A percentile compares a stretch with the other conserved stretches of the same genome.
These are phyloP conservation scores for Neoaliturus tenellus DNA, from an alignment of 2,888 invertebrate genomes.

Conservation along the genomic window DNA sequence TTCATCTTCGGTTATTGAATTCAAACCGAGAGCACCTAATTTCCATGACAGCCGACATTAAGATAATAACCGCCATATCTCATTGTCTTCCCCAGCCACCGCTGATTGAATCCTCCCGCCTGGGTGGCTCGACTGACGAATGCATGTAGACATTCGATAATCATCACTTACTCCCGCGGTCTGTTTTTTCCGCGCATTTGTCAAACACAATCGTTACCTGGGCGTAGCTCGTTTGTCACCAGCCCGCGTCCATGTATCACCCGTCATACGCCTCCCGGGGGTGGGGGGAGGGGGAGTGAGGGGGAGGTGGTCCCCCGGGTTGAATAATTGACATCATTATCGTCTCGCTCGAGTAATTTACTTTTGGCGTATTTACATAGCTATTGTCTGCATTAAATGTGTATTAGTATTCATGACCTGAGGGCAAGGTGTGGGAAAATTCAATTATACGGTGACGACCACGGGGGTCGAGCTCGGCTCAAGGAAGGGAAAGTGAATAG, in stretches of 20 bases:
- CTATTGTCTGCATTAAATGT: constrained; percentile 23
- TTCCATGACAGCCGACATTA: constrained; percentile 21
- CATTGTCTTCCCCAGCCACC: neutral
- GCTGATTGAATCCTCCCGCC: constrained; percentile 24
- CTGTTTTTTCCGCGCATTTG: neutral
- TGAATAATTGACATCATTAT: constrained; percentile 38
- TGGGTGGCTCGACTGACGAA: neutral
- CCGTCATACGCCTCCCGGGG: neutral
- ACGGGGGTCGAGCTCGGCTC: neutral
- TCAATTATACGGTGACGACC: constrained; percentile 11
- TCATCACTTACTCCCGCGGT: constrained; percentile 19
- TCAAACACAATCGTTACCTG: constrained; percentile 14
- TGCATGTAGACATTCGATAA: constrained; percentile 30
- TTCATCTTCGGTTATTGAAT: constrained; percentile 2
- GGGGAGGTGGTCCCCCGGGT: neutral
- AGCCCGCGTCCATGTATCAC: neutral
- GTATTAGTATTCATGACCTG: constrained; percentile 32
- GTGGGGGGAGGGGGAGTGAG: neutral
- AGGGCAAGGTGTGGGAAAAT: neutral
- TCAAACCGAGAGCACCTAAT: constrained; percentile 23
- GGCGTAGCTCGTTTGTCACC: constrained; percentile 19
- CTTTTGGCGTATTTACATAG: constrained; percentile 43
- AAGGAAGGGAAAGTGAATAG: no score
- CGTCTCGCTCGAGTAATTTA: constrained; percentile 10
- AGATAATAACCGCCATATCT: constrained; percentile 20